A percentile compares a stretch with the other conserved stretches of the same genome.
Evolutionary conservation across 2,113 vertebrate genomes (phyloP).

Genomic region (Corythoichthys haematopterus): DNA sequence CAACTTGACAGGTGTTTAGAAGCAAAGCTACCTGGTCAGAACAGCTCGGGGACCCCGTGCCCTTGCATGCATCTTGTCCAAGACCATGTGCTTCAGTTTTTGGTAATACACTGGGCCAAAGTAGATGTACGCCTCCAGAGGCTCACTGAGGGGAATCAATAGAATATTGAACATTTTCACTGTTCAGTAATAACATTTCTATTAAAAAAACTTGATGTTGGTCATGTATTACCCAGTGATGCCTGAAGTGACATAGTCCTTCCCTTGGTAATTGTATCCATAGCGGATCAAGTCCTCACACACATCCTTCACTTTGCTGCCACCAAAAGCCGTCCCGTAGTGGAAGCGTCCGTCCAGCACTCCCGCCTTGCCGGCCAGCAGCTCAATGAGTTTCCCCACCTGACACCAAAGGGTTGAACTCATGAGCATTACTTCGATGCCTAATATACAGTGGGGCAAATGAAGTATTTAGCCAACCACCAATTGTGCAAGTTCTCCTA

Average conservation of each 20-base stretch:
- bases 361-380: constrained; percentile 93
- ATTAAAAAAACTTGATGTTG: not conserved
- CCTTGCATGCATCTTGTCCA: constrained; percentile 98
- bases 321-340: constrained; percentile 95
- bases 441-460: not conserved
- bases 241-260: constrained; percentile 96
- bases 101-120: constrained; percentile 98
- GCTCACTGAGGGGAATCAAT: constrained; percentile 74
- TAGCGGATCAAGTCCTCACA: constrained; percentile 95
- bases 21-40: constrained; percentile 83
- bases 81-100: constrained; percentile 98
- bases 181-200: not conserved
- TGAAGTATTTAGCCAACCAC: not conserved
- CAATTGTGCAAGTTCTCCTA: no score
- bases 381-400: constrained; percentile 96
- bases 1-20: no score
- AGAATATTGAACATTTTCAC: not conserved
- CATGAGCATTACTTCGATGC: not conserved
- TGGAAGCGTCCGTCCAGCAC: constrained; percentile 92
- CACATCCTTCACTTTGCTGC: constrained; percentile 97
- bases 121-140: constrained; percentile 96
- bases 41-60: constrained; percentile 93
- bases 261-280: constrained; percentile 96
- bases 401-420: constrained; percentile 43
- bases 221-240: constrained; percentile 85